These are phyloP conservation scores for Gryllus bimaculatus DNA, from an alignment of 1,140 invertebrate species.

Conservation along the genomic window DNA sequence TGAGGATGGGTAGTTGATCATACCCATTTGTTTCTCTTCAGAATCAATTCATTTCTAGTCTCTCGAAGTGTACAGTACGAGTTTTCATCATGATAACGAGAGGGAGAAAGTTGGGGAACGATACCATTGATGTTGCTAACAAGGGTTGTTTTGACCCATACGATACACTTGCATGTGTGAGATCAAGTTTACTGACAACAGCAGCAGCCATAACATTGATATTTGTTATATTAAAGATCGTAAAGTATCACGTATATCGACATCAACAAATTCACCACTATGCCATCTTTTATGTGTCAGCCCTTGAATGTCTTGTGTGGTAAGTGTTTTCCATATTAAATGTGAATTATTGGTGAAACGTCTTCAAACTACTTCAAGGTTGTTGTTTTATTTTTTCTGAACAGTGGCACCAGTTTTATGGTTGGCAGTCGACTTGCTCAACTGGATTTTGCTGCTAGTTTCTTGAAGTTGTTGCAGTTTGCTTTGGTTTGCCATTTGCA, in stretches of 20 bases:
- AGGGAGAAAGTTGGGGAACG: conserved; percentile 32
- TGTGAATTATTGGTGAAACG: not conserved
- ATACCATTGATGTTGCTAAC: conserved; percentile 36
- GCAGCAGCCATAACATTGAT: conserved; percentile 37
- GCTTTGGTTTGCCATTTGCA: conserved; percentile 43
- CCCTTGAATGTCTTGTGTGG: conserved; percentile 39
- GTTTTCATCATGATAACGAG: conserved; percentile 24
- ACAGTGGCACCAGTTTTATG: conserved; percentile 40
- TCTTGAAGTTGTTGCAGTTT: conserved; percentile 42
- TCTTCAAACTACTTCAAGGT: not conserved
- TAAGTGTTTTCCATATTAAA: conserved; percentile 28
- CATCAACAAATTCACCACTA: conserved; percentile 44
- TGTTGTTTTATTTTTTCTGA: conserved; percentile 23
- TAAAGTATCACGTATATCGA: conserved; percentile 38
- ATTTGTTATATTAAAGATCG: conserved; percentile 38
- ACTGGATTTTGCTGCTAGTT: conserved; percentile 40
- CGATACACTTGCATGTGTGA: conserved; percentile 39
- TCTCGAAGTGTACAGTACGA: not conserved
- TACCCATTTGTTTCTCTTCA: not conserved
- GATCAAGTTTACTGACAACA: conserved; percentile 38
- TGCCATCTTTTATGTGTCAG: conserved; percentile 41
- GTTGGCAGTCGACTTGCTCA: conserved; percentile 37
- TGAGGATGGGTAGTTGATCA: not conserved
- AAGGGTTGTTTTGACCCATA: conserved; percentile 38
- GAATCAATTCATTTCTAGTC: not conserved